Percentiles rank a stretch among this genome's conserved stretches.
Conservation (phyloP, 1,140 invertebrate species). For the Drosophila lini region DNA sequence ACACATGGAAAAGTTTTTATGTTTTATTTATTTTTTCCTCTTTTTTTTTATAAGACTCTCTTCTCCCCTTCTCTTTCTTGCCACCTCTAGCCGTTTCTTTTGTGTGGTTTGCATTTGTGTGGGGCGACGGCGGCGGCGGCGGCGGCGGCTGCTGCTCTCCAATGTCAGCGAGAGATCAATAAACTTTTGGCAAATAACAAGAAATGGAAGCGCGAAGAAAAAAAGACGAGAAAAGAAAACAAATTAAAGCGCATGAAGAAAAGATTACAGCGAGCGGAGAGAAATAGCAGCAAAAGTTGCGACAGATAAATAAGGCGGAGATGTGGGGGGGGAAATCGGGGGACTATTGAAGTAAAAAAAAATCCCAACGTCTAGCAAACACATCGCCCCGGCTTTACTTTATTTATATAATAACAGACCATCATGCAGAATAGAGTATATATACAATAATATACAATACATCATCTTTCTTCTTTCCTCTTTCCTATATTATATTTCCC, state of each 20-base stretch:
- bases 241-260: constrained; percentile 72
- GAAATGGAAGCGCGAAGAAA: constrained; percentile 64
- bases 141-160: constrained; percentile 19
- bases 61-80: background rate
- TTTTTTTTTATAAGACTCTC: background rate
- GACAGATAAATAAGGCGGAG: constrained; percentile 11
- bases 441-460: constrained; percentile 32
- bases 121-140: background rate
- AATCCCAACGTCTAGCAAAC: constrained; percentile 61
- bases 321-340: constrained; percentile 1
- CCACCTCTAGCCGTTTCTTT: constrained; percentile 13
- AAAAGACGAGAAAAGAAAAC: constrained; percentile 66
- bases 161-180: constrained; percentile 73
- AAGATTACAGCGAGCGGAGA: constrained; percentile 68
- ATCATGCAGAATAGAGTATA: background rate
- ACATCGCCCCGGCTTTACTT: constrained; percentile 38
- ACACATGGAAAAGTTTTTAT: constrained; percentile 24
- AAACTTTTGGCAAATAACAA: constrained; percentile 82
- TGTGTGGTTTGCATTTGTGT: constrained; percentile 25
- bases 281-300: constrained; percentile 45
- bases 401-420: constrained; percentile 59
- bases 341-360: constrained; percentile 39
- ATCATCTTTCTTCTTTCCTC: constrained; percentile 16
- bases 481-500: constrained; percentile 21
- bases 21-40: constrained; percentile 11